Conservation (phyloP, 2,888 invertebrate species). For the Brenthis hecate region DNA sequence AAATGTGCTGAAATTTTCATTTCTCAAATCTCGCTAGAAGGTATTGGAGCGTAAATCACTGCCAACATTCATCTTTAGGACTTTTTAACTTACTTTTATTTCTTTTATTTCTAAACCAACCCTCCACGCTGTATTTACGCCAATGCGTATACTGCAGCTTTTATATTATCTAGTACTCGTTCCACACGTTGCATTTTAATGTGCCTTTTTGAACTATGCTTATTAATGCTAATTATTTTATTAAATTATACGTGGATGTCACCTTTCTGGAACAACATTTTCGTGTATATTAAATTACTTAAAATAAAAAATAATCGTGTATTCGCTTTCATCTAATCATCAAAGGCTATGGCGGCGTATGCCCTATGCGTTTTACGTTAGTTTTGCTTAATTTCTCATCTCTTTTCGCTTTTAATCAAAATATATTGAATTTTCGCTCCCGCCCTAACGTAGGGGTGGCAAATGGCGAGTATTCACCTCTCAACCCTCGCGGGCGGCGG, state of each 20-base stretch:
- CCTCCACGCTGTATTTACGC: background rate
- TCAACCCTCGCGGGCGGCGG: slow-evolving; percentile 40
- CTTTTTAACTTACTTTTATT: slow-evolving; percentile 8
- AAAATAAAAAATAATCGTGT: too few relatives aligned
- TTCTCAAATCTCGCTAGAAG: background rate
- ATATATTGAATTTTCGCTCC: slow-evolving; percentile 39
- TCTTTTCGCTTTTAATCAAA: slow-evolving; percentile 34
- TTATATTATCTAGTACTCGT: background rate
- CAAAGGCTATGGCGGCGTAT: background rate
- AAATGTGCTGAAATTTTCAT: background rate
- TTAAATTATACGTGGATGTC: background rate
- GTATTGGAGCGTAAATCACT: slow-evolving; percentile 5
- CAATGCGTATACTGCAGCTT: slow-evolving; percentile 15
- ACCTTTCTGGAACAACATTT: too few relatives aligned
- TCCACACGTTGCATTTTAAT: background rate
- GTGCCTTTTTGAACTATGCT: background rate
- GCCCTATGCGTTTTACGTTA: slow-evolving; percentile 5
- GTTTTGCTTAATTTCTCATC: slow-evolving; percentile 24
- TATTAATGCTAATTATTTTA: background rate
- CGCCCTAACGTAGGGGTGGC: slow-evolving; percentile 15
- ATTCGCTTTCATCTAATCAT: too few relatives aligned
- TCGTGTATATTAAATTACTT: too few relatives aligned
- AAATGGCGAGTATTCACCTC: slow-evolving; percentile 22
- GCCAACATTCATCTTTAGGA: slow-evolving; percentile 9
- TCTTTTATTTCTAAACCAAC: slow-evolving; percentile 4